Conservation (phyloP, 2,888 invertebrate species). For the Galerucella pusilla region DNA sequence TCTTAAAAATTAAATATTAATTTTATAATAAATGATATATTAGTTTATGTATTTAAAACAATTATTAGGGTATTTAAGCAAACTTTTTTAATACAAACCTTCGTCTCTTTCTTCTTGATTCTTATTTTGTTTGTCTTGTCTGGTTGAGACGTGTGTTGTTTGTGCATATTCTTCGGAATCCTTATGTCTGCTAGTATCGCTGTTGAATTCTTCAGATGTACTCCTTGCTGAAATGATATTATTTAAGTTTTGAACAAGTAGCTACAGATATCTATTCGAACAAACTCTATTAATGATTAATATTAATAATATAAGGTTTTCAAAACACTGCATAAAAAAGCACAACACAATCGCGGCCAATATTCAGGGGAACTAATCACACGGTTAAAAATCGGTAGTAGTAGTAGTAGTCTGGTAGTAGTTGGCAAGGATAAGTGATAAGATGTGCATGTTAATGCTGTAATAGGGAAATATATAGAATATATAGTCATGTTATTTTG, state of each 20-base stretch:
- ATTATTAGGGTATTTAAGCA: too few species aligned
- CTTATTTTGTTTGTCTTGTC: conserved; percentile 68
- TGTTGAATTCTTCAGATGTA: conserved; percentile 97
- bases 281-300: not conserved
- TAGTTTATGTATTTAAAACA: too few species aligned
- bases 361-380: too few species aligned
- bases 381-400: too few species aligned
- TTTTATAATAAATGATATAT: too few species aligned
- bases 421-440: too few species aligned
- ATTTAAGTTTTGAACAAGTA: not conserved
- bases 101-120: conserved; percentile 94
- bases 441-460: too few species aligned
- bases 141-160: conserved; percentile 60
- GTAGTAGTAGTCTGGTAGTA: too few species aligned
- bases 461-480: too few species aligned
- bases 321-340: not conserved
- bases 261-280: not conserved
- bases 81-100: conserved; percentile 72
- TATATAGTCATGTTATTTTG: too few species aligned
- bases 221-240: conserved; percentile 78
- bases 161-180: conserved; percentile 71
- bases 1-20: too few species aligned
- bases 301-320: not conserved
- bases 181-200: conserved; percentile 78
- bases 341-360: too few species aligned